These are phyloP conservation scores for Drosophila sp. DNA, from an alignment of 1,140 invertebrate genomes.

Conservation along the genomic window DNA sequence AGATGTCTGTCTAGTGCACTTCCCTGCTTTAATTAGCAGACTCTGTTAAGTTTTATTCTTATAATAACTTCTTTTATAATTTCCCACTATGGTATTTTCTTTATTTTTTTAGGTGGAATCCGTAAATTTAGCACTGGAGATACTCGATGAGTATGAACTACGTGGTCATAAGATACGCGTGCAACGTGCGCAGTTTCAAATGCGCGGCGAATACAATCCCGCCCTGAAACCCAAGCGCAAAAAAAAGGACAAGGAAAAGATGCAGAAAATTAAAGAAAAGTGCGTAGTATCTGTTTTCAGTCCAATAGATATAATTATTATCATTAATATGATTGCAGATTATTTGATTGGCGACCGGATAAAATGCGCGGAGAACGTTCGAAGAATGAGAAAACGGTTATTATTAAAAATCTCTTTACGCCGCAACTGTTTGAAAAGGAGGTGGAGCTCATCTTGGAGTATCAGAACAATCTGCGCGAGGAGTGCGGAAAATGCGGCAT, in stretches of 20 bases:
- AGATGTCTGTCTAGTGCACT: not conserved
- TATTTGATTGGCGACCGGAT: slow-evolving; percentile 98
- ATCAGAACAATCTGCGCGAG: slow-evolving; percentile 94
- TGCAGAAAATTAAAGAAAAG: slow-evolving; percentile 97
- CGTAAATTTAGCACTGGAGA: slow-evolving; percentile 95
- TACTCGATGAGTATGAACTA: slow-evolving; percentile 95
- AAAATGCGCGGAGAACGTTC: slow-evolving; percentile 92
- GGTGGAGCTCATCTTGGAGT: slow-evolving; percentile 94
- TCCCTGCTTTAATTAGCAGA: too few species aligned
- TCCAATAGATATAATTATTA: too few species aligned
- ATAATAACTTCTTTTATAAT: too few species aligned
- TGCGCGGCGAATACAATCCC: slow-evolving; percentile 98
- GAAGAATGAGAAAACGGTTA: slow-evolving; percentile 95
- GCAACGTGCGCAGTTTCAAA: slow-evolving; percentile 96
- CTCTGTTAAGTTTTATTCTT: too few species aligned
- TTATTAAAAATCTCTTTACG: slow-evolving; percentile 97
- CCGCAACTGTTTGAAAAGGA: slow-evolving; percentile 95
- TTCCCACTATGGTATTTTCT: not conserved
- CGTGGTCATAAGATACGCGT: slow-evolving; percentile 93
- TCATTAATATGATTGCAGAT: too few species aligned
- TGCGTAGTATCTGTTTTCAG: slow-evolving; percentile 82
- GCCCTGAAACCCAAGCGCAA: slow-evolving; percentile 96
- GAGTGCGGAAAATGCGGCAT: slow-evolving; percentile 96
- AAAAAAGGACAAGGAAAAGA: slow-evolving; percentile 94
- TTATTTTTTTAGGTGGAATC: slow-evolving; percentile 91